Evolutionary conservation across 2,888 invertebrate genomes (phyloP), one percentile per base, ranked within the genome.

Genomic region (Ichneumon xanthorius): DNA sequence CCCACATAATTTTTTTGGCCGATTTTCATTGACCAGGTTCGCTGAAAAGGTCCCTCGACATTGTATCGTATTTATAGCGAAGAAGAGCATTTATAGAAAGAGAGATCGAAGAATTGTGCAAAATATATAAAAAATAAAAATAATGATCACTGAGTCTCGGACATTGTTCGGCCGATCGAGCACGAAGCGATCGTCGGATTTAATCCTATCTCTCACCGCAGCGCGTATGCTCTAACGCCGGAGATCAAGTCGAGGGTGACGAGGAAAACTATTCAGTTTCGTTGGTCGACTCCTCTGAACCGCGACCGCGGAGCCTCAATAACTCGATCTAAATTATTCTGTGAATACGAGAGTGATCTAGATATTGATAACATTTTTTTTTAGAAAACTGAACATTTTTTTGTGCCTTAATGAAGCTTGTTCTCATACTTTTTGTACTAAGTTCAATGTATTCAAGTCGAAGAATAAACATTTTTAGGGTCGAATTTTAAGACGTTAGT

Each of bases 211-310:
- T 77, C 58, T 67, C 58, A 73, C 80, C 61, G 71, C 70, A 81
- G 11, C 30, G 37, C 55, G 50, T 61, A n/a, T 11, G 19, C 33
- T 58, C 33, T 87, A 86, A 82, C 88, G 85, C 80, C 86, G 83
- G 22, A 19, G 61, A 80, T 63, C 82, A 86, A 87, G 61, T 88
- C 84, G 87, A 87, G 89, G 88, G 87, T 88, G 87, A 90, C 92
- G 87, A 87, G 86, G 88, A 89, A 89, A 91, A 90, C 87, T 90
- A 90, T 90, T 91, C 89, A 88, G 88, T 91, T 90, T 92, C 90
- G 81, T 90, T 90, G 80, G 14, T 45, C 45, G 85, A 45, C 71
- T 37, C 82, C 72, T 68, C 53, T 53, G 79, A 70, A 79, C 79
- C 79, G 40, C 61, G 70, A 80, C 70, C 53, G 55, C 40, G 63